phyloP scores from a whole-genome alignment of 2,797 vertebrate genomes.

The Pyrocephalus nanus region DNA sequence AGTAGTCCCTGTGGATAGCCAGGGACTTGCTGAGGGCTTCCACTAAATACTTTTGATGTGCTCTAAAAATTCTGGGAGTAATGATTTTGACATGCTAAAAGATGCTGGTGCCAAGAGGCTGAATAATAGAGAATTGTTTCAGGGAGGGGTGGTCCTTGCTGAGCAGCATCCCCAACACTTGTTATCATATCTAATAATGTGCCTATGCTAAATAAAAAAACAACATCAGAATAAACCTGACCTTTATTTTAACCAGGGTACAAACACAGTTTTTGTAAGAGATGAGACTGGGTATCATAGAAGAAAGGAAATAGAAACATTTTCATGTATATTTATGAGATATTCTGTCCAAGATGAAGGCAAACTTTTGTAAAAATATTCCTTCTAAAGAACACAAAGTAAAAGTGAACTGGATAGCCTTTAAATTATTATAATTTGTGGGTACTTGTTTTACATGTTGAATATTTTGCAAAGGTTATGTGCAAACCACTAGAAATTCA shows the following conservation, averaged over 20 bases:
- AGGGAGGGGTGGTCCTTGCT: not conserved
- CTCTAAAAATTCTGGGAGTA: not conserved
- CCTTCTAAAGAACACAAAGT: not conserved
- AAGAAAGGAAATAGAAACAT: not conserved
- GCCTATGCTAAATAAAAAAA: not conserved
- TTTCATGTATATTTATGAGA: not conserved
- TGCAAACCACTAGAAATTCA: not conserved
- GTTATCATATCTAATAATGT: not conserved
- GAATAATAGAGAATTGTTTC: not conserved
- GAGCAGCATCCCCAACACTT: not conserved
- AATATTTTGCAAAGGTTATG: constrained; percentile 6
- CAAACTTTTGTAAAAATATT: not conserved
- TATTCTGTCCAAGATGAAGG: not conserved
- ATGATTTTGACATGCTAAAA: not conserved
- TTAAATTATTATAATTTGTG: constrained; percentile 7
- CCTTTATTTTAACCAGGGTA: not conserved
- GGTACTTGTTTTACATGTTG: not conserved
- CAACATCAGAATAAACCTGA: not conserved
- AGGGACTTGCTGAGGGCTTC: not conserved
- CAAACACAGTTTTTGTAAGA: not conserved
- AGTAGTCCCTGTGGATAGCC: not conserved
- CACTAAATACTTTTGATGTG: not conserved
- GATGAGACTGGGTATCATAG: not conserved
- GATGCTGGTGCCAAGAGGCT: not conserved
- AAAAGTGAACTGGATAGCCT: not conserved